These are phyloP conservation scores for Pilophorus perplexus DNA, from an alignment of 2,888 invertebrate species.

Conservation along the genomic window DNA sequence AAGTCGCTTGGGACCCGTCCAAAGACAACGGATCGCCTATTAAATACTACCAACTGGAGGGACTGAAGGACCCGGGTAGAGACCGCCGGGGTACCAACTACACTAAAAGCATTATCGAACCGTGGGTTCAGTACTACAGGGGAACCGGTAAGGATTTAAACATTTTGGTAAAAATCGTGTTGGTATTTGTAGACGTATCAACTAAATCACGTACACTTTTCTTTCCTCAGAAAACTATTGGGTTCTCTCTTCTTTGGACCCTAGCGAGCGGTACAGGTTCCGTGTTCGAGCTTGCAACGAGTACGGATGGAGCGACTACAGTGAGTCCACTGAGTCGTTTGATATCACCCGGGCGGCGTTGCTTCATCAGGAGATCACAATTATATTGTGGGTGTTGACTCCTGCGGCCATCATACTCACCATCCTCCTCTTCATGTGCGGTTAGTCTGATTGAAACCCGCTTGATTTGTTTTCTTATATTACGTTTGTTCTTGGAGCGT, in stretches of 20 bases:
- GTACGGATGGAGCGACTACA: constrained; percentile 79
- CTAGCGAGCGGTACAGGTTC: constrained; percentile 65
- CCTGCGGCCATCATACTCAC: constrained; percentile 57
- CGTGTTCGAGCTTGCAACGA: constrained; percentile 75
- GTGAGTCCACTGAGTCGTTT: constrained; percentile 63
- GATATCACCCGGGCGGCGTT: constrained; percentile 56
- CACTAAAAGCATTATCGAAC: constrained; percentile 49
- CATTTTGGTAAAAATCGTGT: background rate
- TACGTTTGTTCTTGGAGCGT: too few species aligned
- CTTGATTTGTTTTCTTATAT: too few species aligned
- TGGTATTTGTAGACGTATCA: too few species aligned
- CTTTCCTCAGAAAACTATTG: constrained; percentile 79
- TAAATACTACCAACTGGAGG: constrained; percentile 72
- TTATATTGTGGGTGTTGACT: constrained; percentile 64
- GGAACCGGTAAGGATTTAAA: constrained; percentile 61
- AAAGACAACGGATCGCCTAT: constrained; percentile 74
- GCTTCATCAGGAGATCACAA: constrained; percentile 57
- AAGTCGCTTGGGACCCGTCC: constrained; percentile 78
- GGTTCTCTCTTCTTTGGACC: constrained; percentile 67
- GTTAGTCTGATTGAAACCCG: constrained; percentile 55
- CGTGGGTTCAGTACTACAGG: constrained; percentile 69
- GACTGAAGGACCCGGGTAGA: constrained; percentile 50
- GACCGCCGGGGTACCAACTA: constrained; percentile 42
- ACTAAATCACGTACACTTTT: too few species aligned
- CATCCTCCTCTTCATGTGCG: constrained; percentile 56